Base-by-base conservation (phyloP, 2,888 invertebrate genomes). In the Platycheirus albimanus region DNA sequence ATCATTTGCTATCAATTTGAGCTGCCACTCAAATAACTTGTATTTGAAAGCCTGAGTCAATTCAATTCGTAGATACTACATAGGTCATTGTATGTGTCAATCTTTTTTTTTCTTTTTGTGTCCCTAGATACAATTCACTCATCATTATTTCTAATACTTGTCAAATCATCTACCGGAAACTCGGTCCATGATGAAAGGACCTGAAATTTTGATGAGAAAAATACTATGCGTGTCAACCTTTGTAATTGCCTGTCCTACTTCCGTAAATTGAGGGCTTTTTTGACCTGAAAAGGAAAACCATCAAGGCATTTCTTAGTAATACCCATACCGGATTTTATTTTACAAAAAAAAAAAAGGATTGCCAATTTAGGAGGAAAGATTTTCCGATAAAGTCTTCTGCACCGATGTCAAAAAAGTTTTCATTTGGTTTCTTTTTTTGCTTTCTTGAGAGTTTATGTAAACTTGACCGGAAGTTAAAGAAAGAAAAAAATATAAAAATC, bases 381-480 rank as follows among this genome's bases (percentile, higher is more conserved):
- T 10, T 58, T 47, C 17, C 51, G 56, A 61, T 49, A 47, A 71
- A 61, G 61, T 67, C 28, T 11, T 41, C 33, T 10, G 24, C 8
- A 10, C 4, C 38, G 30, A 28, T 33, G 56, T 69, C 41, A 8
- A 51, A 75, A 80, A 76, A 61, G 77, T 71, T 69, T 81, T 67
- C 61, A 67, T 71, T 80, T 64, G 45, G 11, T 58, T 64, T 63
- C 13, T 41, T 41, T 47, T 58, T n/a, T n/a, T n/a, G n/a, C 30
- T 17, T 49, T 24, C 11, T 10, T 15, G 19, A 15, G 30, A 10
- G 8, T 33, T 36, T 33, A 43, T 43, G 33, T 45, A 10, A 64
- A 52, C 19, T 51, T 77, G 24, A 36, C 64, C 77, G 71, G 64
- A 64, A 49, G 56, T 66, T 11, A 19, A 15, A 38, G 36, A 19